Conservation (phyloP, 1,140 invertebrate genomes). For the Aphis gossypii region DNA sequence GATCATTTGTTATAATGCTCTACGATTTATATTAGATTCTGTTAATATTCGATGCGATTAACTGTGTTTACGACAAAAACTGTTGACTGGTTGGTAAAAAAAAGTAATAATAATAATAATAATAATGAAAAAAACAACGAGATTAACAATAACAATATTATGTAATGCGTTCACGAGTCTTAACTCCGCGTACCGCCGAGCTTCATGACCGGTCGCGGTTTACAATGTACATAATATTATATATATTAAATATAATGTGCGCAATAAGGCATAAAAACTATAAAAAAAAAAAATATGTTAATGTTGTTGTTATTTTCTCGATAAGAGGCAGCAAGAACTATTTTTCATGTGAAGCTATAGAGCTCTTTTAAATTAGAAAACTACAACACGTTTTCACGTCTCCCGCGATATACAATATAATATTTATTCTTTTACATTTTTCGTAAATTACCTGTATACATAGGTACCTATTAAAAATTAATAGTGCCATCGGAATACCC, state of each 20-base stretch:
- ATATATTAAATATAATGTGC: background rate
- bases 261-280: background rate
- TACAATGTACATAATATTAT: background rate
- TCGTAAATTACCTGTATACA: too few relatives aligned
- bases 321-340: too few relatives aligned
- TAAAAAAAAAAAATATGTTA: background rate
- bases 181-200: background rate
- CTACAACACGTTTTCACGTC: too few relatives aligned
- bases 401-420: too few relatives aligned
- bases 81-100: background rate
- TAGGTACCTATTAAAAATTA: too few relatives aligned
- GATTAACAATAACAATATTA: constrained; percentile 12
- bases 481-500: too few relatives aligned
- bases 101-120: background rate
- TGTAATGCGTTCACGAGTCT: background rate
- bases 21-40: background rate
- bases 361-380: too few relatives aligned
- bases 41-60: background rate
- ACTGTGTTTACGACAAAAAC: background rate
- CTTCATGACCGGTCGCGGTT: background rate
- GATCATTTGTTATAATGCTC: background rate
- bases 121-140: background rate
- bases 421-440: too few relatives aligned
- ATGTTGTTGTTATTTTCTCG: too few relatives aligned
- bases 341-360: too few relatives aligned